These are phyloP conservation scores for Petrocephalus schoutedeni DNA, from an alignment of 2,797 vertebrate species.

Conservation along the genomic window DNA sequence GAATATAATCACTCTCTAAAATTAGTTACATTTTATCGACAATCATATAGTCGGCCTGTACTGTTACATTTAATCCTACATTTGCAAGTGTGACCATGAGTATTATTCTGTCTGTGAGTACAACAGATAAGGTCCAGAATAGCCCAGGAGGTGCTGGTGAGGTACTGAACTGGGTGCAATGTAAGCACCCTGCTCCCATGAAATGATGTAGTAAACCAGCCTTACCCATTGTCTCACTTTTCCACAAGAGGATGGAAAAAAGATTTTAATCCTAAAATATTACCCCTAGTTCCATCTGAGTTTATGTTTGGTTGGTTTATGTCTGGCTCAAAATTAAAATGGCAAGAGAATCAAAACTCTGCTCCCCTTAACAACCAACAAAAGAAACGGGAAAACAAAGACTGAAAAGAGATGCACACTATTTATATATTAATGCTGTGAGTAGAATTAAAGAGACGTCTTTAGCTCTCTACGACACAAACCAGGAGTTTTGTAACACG, in stretches of 20 bases:
- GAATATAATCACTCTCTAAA: background rate
- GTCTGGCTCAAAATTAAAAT: background rate
- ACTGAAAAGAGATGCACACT: background rate
- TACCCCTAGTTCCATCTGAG: background rate
- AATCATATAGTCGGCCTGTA: background rate
- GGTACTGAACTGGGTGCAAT: background rate
- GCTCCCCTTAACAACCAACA: constrained; percentile 10
- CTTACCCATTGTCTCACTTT: background rate
- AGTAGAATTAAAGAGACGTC: constrained; percentile 10
- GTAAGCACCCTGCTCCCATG: background rate
- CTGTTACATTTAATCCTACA: background rate
- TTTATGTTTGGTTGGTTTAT: constrained; percentile 18
- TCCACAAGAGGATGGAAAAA: constrained; percentile 18
- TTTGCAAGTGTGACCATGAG: background rate
- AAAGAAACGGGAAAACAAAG: background rate
- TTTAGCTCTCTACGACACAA: background rate
- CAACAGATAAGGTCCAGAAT: background rate
- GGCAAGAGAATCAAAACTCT: background rate
- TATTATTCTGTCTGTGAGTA: background rate
- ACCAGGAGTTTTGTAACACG: background rate
- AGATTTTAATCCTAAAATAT: constrained; percentile 8
- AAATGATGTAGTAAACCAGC: background rate
- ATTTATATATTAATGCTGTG: constrained; percentile 5
- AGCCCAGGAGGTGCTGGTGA: background rate
- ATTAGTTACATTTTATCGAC: background rate